phyloP scores from a whole-genome alignment of 1,140 invertebrate species.

The Lysiphlebus fabarum region DNA sequence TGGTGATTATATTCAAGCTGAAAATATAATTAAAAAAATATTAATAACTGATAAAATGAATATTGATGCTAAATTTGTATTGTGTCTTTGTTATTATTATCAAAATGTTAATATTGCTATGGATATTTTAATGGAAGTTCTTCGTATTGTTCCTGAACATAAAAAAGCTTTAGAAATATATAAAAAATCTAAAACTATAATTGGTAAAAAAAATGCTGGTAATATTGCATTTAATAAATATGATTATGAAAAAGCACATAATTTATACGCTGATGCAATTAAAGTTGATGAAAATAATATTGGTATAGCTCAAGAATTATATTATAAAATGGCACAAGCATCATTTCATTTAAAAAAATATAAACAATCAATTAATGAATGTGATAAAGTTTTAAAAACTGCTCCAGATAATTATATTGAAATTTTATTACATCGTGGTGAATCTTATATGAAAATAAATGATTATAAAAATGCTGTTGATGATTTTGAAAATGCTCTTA shows the following conservation, averaged over 20 bases:
- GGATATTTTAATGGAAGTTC: background rate
- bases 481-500: background rate
- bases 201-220: slow-evolving; percentile 9
- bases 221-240: background rate
- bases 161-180: background rate
- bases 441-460: background rate
- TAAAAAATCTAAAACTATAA: slow-evolving; percentile 10
- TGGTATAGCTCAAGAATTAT: slow-evolving; percentile 1
- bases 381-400: slow-evolving; percentile 1
- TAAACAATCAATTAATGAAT: background rate
- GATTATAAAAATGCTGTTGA: slow-evolving; percentile 7
- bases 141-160: slow-evolving; percentile 8
- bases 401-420: background rate
- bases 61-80: slow-evolving; percentile 6
- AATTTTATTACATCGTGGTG: slow-evolving; percentile 5
- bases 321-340: slow-evolving; percentile 14
- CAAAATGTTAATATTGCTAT: background rate
- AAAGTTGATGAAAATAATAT: slow-evolving; percentile 3
- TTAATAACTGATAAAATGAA: background rate
- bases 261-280: slow-evolving; percentile 9
- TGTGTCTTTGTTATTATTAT: slow-evolving; percentile 6
- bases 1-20: slow-evolving; percentile 5
- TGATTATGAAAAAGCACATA: background rate
- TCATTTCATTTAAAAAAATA: background rate
- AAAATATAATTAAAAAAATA: background rate